Evolutionary conservation across 2,888 invertebrate species (phyloP).

Genomic region (Pemphredon lugubris): DNA sequence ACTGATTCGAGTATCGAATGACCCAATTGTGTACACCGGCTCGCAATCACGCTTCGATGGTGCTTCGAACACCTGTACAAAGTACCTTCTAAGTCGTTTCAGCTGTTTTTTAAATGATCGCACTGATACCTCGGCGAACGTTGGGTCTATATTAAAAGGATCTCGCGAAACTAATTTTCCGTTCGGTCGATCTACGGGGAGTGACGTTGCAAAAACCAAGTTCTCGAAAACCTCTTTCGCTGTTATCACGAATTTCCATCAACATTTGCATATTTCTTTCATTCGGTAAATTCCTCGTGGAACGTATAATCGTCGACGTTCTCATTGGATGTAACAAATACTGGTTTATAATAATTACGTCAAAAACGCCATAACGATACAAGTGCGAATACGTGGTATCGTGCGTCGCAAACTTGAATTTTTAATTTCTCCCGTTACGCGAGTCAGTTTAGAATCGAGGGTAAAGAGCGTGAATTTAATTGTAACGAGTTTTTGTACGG

Average conservation of each 20-base stretch:
- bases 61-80: conserved; percentile 41
- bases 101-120: conserved; percentile 20
- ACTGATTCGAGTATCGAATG: conserved; percentile 22
- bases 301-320: background rate
- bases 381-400: no score
- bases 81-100: conserved; percentile 28
- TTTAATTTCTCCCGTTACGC: no score
- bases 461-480: no score
- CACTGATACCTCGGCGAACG: background rate
- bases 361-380: no score
- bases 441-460: no score
- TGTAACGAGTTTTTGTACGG: no score
- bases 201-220: no score
- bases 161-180: background rate
- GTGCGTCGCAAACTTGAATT: no score
- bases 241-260: background rate
- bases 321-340: background rate
- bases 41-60: conserved; percentile 28
- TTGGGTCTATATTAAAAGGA: background rate
- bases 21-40: conserved; percentile 33
- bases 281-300: background rate
- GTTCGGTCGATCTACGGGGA: no score
- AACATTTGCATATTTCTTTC: background rate
- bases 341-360: no score
- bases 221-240: background rate